Conservation (phyloP, 2,888 invertebrate species). For the Phragmatobia fuliginosa region DNA sequence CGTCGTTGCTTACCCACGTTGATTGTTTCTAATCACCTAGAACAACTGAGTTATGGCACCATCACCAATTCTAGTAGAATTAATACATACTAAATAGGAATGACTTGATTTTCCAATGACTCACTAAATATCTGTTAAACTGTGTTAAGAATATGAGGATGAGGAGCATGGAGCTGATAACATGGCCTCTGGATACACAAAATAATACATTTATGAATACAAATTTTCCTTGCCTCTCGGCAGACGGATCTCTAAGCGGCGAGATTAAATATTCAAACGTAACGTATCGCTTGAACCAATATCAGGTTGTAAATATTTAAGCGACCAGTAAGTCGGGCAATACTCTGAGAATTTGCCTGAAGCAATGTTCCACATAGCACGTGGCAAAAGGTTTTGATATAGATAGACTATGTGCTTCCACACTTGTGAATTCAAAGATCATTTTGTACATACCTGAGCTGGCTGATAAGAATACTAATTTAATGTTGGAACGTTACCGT, state of each 20-base stretch:
- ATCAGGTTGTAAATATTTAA: conserved; percentile 22
- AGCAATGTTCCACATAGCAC: conserved; percentile 6
- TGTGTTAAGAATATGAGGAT: not conserved
- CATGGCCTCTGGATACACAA: not conserved
- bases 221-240: conserved; percentile 8
- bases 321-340: conserved; percentile 15
- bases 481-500: not conserved
- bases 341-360: conserved; percentile 10
- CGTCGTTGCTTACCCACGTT: too few species aligned
- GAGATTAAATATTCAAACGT: conserved; percentile 23
- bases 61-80: not conserved
- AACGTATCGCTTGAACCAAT: conserved; percentile 26
- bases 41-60: too few species aligned
- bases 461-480: not conserved
- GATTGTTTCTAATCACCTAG: too few species aligned
- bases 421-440: conserved; percentile 1
- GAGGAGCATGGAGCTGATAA: not conserved
- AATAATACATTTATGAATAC: conserved; percentile 17
- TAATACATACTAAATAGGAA: not conserved
- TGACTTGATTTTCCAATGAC: not conserved
- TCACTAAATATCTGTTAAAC: not conserved
- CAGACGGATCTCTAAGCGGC: conserved; percentile 19
- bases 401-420: not conserved
- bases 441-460: not conserved
- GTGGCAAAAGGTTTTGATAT: conserved; percentile 11